Base-by-base conservation (phyloP, 2,797 vertebrate species). In the Propithecus perrieri region DNA sequence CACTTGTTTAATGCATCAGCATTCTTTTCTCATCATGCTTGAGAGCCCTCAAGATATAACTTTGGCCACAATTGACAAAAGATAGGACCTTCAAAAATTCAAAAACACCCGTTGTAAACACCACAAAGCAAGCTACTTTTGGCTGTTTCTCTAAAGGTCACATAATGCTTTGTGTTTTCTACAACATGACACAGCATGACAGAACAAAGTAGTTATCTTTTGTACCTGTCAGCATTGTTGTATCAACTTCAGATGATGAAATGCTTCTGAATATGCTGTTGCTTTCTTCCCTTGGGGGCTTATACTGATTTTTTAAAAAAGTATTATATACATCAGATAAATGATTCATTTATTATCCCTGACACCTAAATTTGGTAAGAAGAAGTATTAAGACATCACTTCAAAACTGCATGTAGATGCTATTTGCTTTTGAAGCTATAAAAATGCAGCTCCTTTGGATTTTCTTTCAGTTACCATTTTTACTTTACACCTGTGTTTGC, bases 171-270 rank as follows among this genome's bases (percentile, higher is more conserved):
- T 92, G 48, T 98, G 94, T 98, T 98, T 98, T 97, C 98, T 89
- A 71, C 59, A 9, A 97, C 92, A 93, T 98, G 98, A 98, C 98
- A 98, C 92, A 87, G 97, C 55, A 38, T 97, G 98, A 98, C 98
- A 98, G 98, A 98, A 98, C 98, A 97, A 98, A 98, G 98, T 98
- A 98, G 98, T 98, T 98, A 98, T 98, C 98, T 98, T 98, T 97
- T 98, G 98, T 98, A 97, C 97, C 97, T 98, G 98, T 98, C 98
- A 98, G 97, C 97, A 98, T 97, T 94, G 65, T 98, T 98, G 97
- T 97, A 96, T 93, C 7, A 89, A 81, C 98, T 98, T 98, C 2
- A 1, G 89, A 98, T 98, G 98, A 98, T 98, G 98, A 98, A 98
- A 98, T 97, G 84, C 97, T 98, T 81, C 95, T 57, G 85, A 98